Evolutionary conservation across 2,797 vertebrate species (phyloP).

Genomic region (Heteromormyrus szaboi): DNA sequence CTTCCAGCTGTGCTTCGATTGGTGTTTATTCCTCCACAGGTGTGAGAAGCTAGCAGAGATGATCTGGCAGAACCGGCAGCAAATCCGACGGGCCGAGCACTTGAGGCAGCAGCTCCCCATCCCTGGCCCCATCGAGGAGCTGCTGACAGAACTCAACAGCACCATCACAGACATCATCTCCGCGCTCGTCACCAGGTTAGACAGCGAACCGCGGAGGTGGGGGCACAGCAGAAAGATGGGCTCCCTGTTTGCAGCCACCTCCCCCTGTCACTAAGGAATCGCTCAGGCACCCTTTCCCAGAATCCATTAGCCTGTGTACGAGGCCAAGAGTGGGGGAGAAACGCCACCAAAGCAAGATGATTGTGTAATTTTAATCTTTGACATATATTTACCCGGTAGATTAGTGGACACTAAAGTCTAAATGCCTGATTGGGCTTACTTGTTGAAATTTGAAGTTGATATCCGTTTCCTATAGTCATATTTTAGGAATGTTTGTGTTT

Average conservation of each 20-base stretch:
- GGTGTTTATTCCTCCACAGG: slow-evolving; percentile 52
- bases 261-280: background rate
- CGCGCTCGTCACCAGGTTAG: slow-evolving; percentile 83
- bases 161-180: slow-evolving; percentile 93
- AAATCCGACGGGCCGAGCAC: slow-evolving; percentile 82
- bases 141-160: slow-evolving; percentile 76
- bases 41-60: slow-evolving; percentile 85
- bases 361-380: slow-evolving; percentile 6
- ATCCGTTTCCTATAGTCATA: background rate
- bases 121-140: slow-evolving; percentile 81
- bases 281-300: background rate
- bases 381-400: background rate
- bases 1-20: background rate
- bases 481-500: background rate
- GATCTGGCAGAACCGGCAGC: slow-evolving; percentile 93
- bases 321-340: background rate
- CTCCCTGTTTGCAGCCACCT: background rate
- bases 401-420: background rate
- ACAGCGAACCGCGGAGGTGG: background rate
- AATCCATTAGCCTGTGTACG: background rate
- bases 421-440: background rate
- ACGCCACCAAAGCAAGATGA: background rate
- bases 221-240: background rate
- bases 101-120: slow-evolving; percentile 86
- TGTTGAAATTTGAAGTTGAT: background rate